Conservation (phyloP, 2,113 vertebrate species). For the Ranitomeya imitator region DNA sequence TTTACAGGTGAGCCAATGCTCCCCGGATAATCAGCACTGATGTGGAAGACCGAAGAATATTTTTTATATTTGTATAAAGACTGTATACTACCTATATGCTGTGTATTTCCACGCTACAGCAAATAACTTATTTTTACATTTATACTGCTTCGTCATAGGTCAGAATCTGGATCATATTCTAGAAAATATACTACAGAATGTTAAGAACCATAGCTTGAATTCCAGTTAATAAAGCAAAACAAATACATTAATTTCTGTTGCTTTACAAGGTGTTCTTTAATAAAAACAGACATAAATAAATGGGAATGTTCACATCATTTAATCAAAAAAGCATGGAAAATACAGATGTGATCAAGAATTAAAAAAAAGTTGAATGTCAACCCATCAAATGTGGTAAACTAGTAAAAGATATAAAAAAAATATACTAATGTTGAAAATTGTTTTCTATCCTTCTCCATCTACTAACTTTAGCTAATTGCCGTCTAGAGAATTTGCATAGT, state of each 20-base stretch:
- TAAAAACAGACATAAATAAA: too few species aligned
- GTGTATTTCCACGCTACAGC: conserved; percentile 3
- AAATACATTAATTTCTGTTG: neutral
- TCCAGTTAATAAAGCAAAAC: conserved; percentile 53
- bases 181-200: neutral
- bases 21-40: neutral
- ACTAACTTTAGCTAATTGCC: too few species aligned
- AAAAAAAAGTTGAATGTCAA: too few species aligned
- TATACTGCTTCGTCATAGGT: conserved; percentile 62
- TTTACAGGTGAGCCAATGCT: neutral
- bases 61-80: conserved; percentile 78
- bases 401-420: too few species aligned
- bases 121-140: conserved; percentile 67
- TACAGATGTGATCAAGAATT: too few species aligned
- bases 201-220: conserved; percentile 44
- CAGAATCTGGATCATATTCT: conserved; percentile 54
- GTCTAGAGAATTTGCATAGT: too few species aligned
- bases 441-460: too few species aligned
- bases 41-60: conserved; percentile 64
- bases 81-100: conserved; percentile 61
- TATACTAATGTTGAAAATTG: too few species aligned
- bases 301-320: too few species aligned
- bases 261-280: neutral
- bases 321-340: too few species aligned
- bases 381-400: too few species aligned